These are phyloP conservation scores for Melitaea cinxia DNA, from an alignment of 1,140 invertebrate species.

Conservation along the genomic window DNA sequence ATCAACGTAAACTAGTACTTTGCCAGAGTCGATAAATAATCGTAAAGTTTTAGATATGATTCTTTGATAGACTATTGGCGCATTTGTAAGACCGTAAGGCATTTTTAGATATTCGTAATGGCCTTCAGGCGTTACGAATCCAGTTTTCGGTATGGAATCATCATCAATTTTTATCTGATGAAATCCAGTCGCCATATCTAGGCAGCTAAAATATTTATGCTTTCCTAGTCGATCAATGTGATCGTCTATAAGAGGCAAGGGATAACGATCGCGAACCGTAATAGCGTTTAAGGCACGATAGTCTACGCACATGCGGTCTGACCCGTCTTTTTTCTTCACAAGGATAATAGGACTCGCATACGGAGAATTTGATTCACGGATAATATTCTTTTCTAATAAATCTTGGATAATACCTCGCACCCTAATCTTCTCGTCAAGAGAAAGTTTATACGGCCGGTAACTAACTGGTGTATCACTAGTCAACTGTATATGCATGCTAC, in stretches of 20 bases:
- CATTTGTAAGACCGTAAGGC: conserved; percentile 63
- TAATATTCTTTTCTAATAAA: conserved; percentile 7
- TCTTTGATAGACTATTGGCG: conserved; percentile 46
- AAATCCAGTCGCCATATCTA: conserved; percentile 12
- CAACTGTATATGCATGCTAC: neutral
- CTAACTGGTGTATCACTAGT: neutral
- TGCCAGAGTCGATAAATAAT: conserved; percentile 7
- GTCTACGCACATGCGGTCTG: neutral
- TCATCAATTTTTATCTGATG: conserved; percentile 9
- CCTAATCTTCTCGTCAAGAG: neutral
- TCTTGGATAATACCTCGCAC: conserved; percentile 3
- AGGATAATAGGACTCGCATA: conserved; percentile 21
- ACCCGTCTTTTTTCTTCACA: conserved; percentile 19
- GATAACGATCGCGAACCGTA: too few relatives aligned
- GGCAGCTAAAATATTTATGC: conserved; percentile 6
- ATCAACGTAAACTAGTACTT: neutral
- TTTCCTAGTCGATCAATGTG: conserved; percentile 12
- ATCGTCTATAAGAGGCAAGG: too few relatives aligned
- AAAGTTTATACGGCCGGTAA: neutral
- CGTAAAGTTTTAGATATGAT: conserved; percentile 11
- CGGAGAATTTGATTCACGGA: conserved; percentile 1
- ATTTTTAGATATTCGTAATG: conserved; percentile 28
- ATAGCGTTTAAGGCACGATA: too few relatives aligned
- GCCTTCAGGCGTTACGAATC: conserved; percentile 13
- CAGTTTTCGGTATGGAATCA: conserved; percentile 7